These are phyloP conservation scores for Cyclargus thomasi DNA, from an alignment of 1,140 invertebrate genomes.

Conservation along the genomic window DNA sequence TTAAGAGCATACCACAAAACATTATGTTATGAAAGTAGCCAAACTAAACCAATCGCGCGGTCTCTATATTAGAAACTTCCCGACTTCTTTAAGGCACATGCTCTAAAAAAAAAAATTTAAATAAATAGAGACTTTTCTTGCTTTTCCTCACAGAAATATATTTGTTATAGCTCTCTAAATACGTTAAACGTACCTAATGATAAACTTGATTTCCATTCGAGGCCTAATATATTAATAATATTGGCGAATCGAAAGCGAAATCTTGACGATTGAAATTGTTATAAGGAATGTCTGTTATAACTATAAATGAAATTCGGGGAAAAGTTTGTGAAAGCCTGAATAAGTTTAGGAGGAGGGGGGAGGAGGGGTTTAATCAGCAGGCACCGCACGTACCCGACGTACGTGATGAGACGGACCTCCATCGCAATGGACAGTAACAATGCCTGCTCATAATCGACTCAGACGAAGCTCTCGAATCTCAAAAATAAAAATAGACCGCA, in stretches of 20 bases:
- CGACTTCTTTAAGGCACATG: no score
- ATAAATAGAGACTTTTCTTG: no score
- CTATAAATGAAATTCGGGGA: constrained; percentile 25
- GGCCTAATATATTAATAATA: neutral
- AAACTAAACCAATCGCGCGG: no score
- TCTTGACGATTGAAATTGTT: neutral
- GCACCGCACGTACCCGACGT: constrained; percentile 35
- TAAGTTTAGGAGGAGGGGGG: constrained; percentile 33
- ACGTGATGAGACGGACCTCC: constrained; percentile 37
- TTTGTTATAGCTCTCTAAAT: no score
- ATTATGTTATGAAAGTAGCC: no score
- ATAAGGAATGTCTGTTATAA: neutral
- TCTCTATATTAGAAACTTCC: no score
- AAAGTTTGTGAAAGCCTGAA: constrained; percentile 34
- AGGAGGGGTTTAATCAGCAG: constrained; percentile 32
- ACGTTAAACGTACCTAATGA: neutral
- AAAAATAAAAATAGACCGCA: neutral
- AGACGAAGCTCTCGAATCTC: neutral
- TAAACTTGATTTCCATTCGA: neutral
- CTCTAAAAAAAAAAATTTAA: no score
- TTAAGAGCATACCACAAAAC: no score
- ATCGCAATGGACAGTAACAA: constrained; percentile 32
- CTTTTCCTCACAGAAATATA: no score
- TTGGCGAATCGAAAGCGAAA: neutral
- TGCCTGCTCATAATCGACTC: constrained; percentile 12